Percentiles rank a stretch among this genome's conserved stretches.
Conservation (phyloP, 2,888 invertebrate genomes). For the Erynnis tages region DNA sequence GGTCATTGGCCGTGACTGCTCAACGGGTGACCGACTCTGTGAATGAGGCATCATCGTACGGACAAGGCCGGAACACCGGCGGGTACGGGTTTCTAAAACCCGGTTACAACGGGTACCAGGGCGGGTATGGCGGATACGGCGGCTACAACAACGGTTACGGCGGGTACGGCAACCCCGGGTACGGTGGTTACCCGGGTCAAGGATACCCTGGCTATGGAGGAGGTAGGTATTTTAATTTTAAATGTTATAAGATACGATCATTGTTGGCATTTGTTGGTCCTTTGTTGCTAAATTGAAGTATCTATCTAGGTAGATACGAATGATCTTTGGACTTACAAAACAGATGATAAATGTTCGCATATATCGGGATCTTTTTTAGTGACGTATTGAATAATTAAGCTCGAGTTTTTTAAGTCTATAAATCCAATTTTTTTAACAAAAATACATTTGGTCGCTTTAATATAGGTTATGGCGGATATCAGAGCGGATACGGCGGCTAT, state of each 20-base stretch:
- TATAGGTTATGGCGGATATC: slow-evolving; percentile 24
- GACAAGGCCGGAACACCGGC: slow-evolving; percentile 50
- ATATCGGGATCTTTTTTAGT: too few species aligned
- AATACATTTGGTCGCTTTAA: too few species aligned
- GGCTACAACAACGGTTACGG: slow-evolving; percentile 40
- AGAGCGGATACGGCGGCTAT: slow-evolving; percentile 33
- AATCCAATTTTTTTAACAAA: too few species aligned
- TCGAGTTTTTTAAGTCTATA: too few species aligned
- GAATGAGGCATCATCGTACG: slow-evolving; percentile 48
- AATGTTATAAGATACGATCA: too few species aligned
- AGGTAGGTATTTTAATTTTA: slow-evolving; percentile 16
- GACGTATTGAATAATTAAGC: too few species aligned
- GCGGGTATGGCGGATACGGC: slow-evolving; percentile 40
- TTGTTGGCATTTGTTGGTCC: too few species aligned
- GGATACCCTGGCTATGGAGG: slow-evolving; percentile 37
- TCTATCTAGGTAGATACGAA: too few species aligned
- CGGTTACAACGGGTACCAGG: slow-evolving; percentile 43
- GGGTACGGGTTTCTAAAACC: slow-evolving; percentile 63
- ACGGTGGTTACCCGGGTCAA: slow-evolving; percentile 41
- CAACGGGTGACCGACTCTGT: slow-evolving; percentile 53
- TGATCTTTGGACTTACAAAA: too few species aligned
- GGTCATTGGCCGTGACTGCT: slow-evolving; percentile 52
- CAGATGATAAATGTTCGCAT: too few species aligned
- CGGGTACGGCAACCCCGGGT: slow-evolving; percentile 40
- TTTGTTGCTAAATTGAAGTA: too few species aligned